Conservation (phyloP, 2,797 vertebrate species). For the Microctenopoma stevenorrisi region DNA sequence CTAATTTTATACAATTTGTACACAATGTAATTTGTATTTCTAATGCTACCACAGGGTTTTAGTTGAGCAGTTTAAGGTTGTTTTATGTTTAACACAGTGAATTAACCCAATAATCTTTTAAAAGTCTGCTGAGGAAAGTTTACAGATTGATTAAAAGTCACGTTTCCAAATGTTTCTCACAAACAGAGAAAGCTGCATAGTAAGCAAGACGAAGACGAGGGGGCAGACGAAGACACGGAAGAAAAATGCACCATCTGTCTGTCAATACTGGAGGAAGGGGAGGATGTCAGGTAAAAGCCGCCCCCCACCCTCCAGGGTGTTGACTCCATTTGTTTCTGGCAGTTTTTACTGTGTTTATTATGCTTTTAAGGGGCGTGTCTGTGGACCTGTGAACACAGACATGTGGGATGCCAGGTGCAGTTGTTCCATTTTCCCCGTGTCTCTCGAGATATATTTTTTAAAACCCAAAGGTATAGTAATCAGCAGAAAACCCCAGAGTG, state of each 20-base stretch:
- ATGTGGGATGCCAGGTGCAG: conserved; percentile 45
- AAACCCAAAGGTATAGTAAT: conserved; percentile 67
- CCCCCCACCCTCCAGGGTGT: conserved; percentile 46
- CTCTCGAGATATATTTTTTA: conserved; percentile 49
- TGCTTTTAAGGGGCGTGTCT: conserved; percentile 29
- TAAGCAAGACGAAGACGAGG: conserved; percentile 97
- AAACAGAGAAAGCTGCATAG: conserved; percentile 98
- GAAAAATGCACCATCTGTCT: conserved; percentile 99
- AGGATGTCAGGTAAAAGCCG: conserved; percentile 83
- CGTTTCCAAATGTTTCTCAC: conserved; percentile 53
- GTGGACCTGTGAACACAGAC: conserved; percentile 26
- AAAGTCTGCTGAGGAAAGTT: conserved; percentile 39
- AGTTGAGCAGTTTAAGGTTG: conserved; percentile 43
- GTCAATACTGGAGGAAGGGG: conserved; percentile 98
- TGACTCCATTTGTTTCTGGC: background rate
- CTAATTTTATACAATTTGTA: background rate
- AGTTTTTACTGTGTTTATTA: conserved; percentile 39
- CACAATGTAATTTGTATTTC: conserved; percentile 16
- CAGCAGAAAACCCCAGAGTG: conserved; percentile 68
- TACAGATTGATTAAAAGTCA: conserved; percentile 43
- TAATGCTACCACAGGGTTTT: conserved; percentile 40
- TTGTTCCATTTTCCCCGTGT: conserved; percentile 28
- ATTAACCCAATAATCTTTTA: conserved; percentile 16
- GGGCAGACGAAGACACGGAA: conserved; percentile 97
- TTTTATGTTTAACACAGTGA: conserved; percentile 16